These are phyloP conservation scores for Nemotelus nigrinus DNA, from an alignment of 2,888 invertebrate species.

Conservation along the genomic window DNA sequence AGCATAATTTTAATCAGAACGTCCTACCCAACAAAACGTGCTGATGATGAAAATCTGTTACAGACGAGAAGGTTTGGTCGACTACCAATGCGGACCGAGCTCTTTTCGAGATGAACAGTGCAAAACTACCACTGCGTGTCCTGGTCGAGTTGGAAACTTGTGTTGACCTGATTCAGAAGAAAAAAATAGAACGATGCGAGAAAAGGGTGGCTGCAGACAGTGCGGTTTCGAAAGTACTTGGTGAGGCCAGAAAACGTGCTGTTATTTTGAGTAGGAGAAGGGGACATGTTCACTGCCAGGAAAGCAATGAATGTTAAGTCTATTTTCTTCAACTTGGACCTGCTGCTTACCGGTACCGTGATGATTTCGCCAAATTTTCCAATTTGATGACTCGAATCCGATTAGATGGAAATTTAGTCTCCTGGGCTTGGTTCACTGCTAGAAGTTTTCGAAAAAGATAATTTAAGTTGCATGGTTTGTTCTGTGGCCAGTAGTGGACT, in stretches of 20 bases:
- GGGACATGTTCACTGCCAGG: background rate
- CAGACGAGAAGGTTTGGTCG: background rate
- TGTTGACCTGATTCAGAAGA: background rate
- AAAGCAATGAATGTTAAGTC: background rate
- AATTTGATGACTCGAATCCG: background rate
- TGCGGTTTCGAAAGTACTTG: background rate
- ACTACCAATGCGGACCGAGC: too few species aligned
- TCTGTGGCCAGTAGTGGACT: too few species aligned
- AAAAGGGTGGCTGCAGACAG: background rate
- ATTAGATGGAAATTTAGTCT: background rate
- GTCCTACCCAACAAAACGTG: conserved; percentile 23
- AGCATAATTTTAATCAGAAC: conserved; percentile 24
- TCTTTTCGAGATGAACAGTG: too few species aligned
- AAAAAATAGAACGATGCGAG: background rate
- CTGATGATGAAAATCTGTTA: conserved; percentile 37
- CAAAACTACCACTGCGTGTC: background rate
- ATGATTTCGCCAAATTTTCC: background rate
- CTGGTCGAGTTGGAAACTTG: background rate
- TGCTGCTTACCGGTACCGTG: background rate
- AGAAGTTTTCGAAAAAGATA: too few species aligned
- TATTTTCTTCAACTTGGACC: background rate
- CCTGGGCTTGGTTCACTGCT: too few species aligned
- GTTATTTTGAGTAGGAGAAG: too few species aligned
- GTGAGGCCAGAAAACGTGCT: background rate
- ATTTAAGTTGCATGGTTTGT: too few species aligned